Evolutionary conservation across 2,797 vertebrate genomes (phyloP).

Genomic region (Notolepis coatsorum): DNA sequence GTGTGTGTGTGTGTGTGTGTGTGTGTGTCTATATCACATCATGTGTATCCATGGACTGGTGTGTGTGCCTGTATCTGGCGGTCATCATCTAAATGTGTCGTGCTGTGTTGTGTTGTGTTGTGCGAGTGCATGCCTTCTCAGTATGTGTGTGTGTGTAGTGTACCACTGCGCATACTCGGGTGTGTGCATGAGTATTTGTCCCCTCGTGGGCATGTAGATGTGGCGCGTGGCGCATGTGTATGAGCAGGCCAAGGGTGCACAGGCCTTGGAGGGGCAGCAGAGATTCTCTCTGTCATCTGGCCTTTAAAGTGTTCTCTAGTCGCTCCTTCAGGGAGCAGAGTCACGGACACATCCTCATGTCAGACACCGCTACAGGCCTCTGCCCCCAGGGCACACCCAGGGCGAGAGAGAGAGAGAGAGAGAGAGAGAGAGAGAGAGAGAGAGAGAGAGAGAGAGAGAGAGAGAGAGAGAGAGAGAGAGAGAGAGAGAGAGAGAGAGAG

Average conservation of each 20-base stretch:
- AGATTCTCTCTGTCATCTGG: slow-evolving; percentile 71
- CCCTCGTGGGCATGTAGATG: slow-evolving; percentile 13
- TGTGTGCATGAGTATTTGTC: slow-evolving; percentile 24
- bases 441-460: slow-evolving; percentile 44
- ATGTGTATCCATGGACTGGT: background rate
- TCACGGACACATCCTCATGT: slow-evolving; percentile 73
- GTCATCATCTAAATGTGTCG: too few relatives aligned
- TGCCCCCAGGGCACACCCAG: slow-evolving; percentile 71
- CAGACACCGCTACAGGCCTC: slow-evolving; percentile 71
- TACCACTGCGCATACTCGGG: too few relatives aligned
- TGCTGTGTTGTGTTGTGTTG: background rate
- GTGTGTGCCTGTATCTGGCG: background rate
- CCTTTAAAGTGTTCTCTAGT: slow-evolving; percentile 77
- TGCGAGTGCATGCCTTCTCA: background rate
- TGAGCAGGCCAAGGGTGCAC: slow-evolving; percentile 59
- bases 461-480: slow-evolving; percentile 31
- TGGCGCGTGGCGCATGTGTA: slow-evolving; percentile 36
- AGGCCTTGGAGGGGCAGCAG: slow-evolving; percentile 58
- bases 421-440: slow-evolving; percentile 54
- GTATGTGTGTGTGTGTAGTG: background rate
- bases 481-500: slow-evolving; percentile 43
- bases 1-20: background rate
- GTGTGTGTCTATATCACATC: too few relatives aligned
- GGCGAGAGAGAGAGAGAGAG: slow-evolving; percentile 62
- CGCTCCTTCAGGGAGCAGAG: slow-evolving; percentile 76